Percentiles rank a stretch among this genome's conserved stretches.
These are phyloP conservation scores for Hemaris fuciformis DNA, from an alignment of 2,888 invertebrate species.

Conservation along the genomic window DNA sequence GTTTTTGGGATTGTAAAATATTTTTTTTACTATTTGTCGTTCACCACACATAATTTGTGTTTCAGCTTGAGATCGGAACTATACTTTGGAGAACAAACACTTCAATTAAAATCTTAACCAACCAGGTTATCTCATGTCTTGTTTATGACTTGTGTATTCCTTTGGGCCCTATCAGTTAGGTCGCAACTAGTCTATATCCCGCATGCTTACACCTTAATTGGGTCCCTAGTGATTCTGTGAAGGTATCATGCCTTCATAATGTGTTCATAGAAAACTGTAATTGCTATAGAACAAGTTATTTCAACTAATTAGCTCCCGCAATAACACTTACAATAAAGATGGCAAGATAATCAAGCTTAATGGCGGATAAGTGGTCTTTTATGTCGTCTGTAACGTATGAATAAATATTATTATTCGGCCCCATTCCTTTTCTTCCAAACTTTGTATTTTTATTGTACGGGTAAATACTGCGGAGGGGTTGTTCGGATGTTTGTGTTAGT, in stretches of 20 bases:
- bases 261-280: background rate
- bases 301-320: background rate
- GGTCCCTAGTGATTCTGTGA: background rate
- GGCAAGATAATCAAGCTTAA: slow-evolving; percentile 18
- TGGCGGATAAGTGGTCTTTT: slow-evolving; percentile 37
- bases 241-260: background rate
- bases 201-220: background rate
- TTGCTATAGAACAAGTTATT: background rate
- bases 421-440: slow-evolving; percentile 32
- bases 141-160: too few species aligned
- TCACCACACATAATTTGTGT: too few species aligned
- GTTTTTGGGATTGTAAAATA: too few species aligned
- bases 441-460: slow-evolving; percentile 33
- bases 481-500: slow-evolving; percentile 4
- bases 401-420: slow-evolving; percentile 39
- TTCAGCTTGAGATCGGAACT: too few species aligned
- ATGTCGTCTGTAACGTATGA: slow-evolving; percentile 34
- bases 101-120: too few species aligned
- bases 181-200: background rate
- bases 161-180: background rate
- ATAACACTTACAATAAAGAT: background rate
- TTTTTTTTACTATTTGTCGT: too few species aligned
- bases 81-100: too few species aligned
- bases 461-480: slow-evolving; percentile 23
- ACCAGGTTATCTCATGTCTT: too few species aligned